These are phyloP conservation scores for Loriculus beryllinus DNA, from an alignment of 2,797 vertebrate genomes.

Conservation along the genomic window DNA sequence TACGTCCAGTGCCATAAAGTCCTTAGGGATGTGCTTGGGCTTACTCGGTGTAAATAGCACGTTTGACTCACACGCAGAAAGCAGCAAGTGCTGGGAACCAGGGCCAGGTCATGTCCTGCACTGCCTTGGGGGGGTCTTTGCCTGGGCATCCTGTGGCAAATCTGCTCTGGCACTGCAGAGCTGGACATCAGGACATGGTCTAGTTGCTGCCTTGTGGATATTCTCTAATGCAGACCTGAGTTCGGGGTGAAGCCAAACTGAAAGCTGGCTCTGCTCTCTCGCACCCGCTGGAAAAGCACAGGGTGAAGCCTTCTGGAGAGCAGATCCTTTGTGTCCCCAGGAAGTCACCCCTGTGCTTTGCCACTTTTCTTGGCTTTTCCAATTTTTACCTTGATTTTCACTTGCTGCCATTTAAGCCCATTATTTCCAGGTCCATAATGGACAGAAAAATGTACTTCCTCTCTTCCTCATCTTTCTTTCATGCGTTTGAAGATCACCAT, in stretches of 20 bases:
- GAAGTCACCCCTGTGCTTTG: background rate
- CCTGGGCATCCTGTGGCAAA: accelerated
- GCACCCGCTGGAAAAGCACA: background rate
- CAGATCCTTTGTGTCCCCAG: background rate
- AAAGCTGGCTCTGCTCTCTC: no score
- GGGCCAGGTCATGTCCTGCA: background rate
- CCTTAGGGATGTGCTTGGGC: accelerated
- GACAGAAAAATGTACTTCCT: accelerated
- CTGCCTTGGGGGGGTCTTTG: background rate
- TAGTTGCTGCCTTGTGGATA: accelerated
- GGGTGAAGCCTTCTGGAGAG: background rate
- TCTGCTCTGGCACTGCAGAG: background rate
- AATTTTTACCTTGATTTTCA: background rate
- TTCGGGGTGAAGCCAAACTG: background rate
- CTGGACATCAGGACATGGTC: accelerated
- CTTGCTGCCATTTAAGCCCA: background rate
- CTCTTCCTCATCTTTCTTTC: background rate
- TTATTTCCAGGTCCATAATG: background rate
- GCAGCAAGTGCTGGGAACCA: background rate
- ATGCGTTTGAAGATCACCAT: background rate
- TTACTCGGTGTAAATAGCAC: accelerated
- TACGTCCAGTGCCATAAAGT: background rate
- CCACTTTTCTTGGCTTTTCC: background rate
- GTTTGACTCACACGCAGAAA: accelerated
- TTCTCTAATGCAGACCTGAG: accelerated